Base-by-base conservation (phyloP, 2,888 invertebrate genomes). In the Pinctada fucata region DNA sequence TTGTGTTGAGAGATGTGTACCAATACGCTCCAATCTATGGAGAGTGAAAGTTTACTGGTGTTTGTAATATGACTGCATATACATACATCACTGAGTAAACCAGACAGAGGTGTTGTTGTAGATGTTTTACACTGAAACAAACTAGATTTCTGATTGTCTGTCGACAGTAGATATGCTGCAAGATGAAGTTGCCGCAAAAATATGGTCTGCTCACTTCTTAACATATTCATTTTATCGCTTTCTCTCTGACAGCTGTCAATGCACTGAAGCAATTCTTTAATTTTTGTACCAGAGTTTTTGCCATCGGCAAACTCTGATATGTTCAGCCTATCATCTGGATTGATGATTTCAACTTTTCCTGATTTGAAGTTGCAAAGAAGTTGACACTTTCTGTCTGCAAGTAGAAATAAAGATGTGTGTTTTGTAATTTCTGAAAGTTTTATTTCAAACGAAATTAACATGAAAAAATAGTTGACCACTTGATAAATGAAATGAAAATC, bases 11-110 rank as follows among this genome's bases (percentile, higher is more conserved):
- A 31, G 31, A 81, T 58, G 51, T 76, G 69, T 5, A 81, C 45
- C 48, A 73, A 47, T 8, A 83, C 5, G n/a, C 76, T 76, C 84
- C 84, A 84, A 75, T 83, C 84, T 78, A 52, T 49, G 70, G 82
- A 82, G 66, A 83, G 47, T 31, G 45, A 68, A 13, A 78, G 16
- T 6, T 78, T 64, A 68, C 81, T 81, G 51, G 82, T 66, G 80
- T 83, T 84, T 76, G 82, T 82, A 49, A 83, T 65, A 72, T 83
- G 77, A 74, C 81, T 79, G 8, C 51, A 52, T n/a, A 78, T 8
- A 50, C 49, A 65, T 13, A 73, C 52, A 50, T 73, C 65, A 3
- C 31, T 10, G 8, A 58, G 13, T 13, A 58, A 58, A 10, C 58
- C 58, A 58, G 58, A 58, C 13, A 10, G 6, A 10, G 58, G 58